A percentile compares a stretch with the other conserved stretches of the same genome.
Conservation (phyloP, 2,113 vertebrate genomes). For the Catharus fuscescens region DNA sequence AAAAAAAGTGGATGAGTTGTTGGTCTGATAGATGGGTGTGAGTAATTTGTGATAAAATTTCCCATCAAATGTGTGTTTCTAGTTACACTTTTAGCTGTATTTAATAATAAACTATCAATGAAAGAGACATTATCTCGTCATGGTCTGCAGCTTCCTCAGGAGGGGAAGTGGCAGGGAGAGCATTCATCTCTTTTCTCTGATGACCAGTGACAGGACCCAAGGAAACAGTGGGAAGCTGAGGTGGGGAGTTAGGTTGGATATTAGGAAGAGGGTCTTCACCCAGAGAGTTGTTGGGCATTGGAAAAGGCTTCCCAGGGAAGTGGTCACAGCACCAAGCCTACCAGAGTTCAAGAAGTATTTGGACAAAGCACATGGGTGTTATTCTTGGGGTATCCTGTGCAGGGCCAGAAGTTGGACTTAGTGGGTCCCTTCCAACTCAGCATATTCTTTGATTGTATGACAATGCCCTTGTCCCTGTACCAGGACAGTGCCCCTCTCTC, state of each 20-base stretch:
- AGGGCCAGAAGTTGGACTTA: background rate
- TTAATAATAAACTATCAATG: background rate
- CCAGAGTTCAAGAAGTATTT: background rate
- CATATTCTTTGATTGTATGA: background rate
- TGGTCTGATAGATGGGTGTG: background rate
- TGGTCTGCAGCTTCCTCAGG: background rate
- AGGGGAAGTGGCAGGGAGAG: background rate
- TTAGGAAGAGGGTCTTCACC: background rate
- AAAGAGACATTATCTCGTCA: accelerated
- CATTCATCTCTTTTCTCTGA: background rate
- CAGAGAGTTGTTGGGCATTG: background rate
- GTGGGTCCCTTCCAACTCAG: background rate
- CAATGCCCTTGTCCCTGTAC: background rate
- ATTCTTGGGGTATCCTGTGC: background rate
- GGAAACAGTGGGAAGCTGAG: background rate
- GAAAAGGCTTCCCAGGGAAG: background rate
- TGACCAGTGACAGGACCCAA: background rate
- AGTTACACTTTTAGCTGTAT: background rate
- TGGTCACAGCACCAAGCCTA: background rate
- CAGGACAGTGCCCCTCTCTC: background rate
- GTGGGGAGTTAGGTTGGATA: background rate
- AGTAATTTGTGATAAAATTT: background rate
- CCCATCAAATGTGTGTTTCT: background rate
- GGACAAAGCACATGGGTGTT: background rate
- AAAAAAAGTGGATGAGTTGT: background rate